Percentiles rank a stretch among this genome's conserved stretches.
These are phyloP conservation scores for Apodemia hepburni DNA, from an alignment of 2,888 invertebrate species.

Conservation along the genomic window DNA sequence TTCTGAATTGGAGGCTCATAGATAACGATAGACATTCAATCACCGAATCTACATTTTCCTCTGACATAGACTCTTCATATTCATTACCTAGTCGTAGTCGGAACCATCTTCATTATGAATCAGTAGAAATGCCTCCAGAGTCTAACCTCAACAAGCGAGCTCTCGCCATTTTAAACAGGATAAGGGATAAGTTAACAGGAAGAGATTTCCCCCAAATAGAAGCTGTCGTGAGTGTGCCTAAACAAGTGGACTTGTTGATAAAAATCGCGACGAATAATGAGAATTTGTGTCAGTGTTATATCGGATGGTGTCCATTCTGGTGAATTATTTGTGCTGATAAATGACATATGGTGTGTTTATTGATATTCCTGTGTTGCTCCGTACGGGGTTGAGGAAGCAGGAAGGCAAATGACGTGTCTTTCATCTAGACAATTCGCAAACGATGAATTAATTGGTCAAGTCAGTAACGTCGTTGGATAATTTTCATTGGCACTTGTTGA, in stretches of 20 bases:
- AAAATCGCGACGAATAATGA: conserved; percentile 98
- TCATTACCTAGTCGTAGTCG: conserved; percentile 60
- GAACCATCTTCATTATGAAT: conserved; percentile 61
- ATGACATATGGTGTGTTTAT: background rate
- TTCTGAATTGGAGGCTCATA: conserved; percentile 98
- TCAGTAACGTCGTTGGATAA: no score
- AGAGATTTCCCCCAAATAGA: conserved; percentile 90
- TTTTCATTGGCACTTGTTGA: no score
- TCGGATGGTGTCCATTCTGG: conserved; percentile 97
- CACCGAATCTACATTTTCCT: conserved; percentile 63
- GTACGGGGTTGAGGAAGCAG: background rate
- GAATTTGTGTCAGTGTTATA: conserved; percentile 99
- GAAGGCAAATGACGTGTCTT: no score
- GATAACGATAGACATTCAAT: conserved; percentile 72
- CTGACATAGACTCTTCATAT: conserved; percentile 63
- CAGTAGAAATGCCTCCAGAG: conserved; percentile 82
- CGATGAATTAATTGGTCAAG: no score
- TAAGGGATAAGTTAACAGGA: conserved; percentile 96
- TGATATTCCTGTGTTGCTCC: background rate
- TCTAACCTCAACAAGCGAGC: conserved; percentile 94
- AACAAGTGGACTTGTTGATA: conserved; percentile 96
- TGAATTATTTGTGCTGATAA: conserved; percentile 37
- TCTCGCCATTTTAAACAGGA: conserved; percentile 92
- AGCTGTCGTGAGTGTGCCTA: conserved; percentile 88
- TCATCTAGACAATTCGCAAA: no score